A percentile compares a stretch with the other conserved stretches of the same genome.
Evolutionary conservation across 2,113 vertebrate genomes (phyloP).

Genomic region (Mungos mungo): DNA sequence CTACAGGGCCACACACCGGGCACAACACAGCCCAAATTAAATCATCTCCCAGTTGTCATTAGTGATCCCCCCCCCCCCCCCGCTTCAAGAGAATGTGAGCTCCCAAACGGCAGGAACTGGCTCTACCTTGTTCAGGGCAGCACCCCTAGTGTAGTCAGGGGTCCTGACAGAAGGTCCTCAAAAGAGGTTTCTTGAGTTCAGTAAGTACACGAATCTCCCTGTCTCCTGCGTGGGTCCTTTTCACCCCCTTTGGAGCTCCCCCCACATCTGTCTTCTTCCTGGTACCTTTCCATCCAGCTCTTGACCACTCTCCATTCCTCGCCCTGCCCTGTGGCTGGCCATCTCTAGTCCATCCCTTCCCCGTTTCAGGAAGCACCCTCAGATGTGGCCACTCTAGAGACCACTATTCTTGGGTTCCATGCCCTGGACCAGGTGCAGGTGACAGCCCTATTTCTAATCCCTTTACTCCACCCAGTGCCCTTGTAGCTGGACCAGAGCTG

Average conservation of each 20-base stretch:
- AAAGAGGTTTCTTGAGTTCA: not conserved
- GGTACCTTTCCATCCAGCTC: not conserved
- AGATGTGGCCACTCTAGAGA: not conserved
- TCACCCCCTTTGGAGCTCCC: not conserved
- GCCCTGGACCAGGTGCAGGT: not conserved
- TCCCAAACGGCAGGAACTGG: not conserved
- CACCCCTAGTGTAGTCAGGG: not conserved
- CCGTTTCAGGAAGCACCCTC: not conserved
- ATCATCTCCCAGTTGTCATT: too few relatives aligned
- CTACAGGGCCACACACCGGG: not conserved
- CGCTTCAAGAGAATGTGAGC: not conserved
- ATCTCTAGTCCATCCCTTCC: not conserved
- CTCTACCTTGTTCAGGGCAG: too few relatives aligned
- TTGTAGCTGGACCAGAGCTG: not conserved
- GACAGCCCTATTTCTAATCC: not conserved
- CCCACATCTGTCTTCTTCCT: not conserved
- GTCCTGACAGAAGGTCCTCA: not conserved
- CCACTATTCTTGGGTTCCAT: not conserved
- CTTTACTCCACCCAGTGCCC: not conserved
- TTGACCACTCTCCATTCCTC: not conserved
- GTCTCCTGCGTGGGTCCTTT: not conserved
- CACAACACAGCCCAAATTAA: not conserved
- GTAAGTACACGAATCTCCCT: not conserved
- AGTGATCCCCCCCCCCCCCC: not conserved
- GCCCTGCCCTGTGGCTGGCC: not conserved